These are phyloP conservation scores for Drosophila ercepeae DNA, from an alignment of 1,140 invertebrate species.

Conservation along the genomic window DNA sequence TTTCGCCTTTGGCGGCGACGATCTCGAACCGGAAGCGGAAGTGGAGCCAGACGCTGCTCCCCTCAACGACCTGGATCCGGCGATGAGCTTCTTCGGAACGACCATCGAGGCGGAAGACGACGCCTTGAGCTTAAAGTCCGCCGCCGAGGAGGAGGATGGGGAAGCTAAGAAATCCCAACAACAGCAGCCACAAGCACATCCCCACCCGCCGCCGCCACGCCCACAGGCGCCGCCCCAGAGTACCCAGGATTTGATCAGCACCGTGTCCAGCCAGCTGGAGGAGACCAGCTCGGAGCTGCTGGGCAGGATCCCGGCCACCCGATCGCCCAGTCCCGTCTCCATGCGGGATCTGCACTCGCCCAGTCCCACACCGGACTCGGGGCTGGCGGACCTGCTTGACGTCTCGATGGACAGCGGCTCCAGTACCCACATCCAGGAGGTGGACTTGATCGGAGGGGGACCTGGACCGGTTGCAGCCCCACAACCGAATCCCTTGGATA, in stretches of 20 bases:
- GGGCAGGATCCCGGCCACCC: constrained; percentile 91
- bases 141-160: constrained; percentile 75
- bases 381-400: constrained; percentile 87
- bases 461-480: neutral
- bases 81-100: constrained; percentile 76
- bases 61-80: constrained; percentile 58
- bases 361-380: constrained; percentile 90
- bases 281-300: constrained; percentile 93
- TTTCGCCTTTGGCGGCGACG: constrained; percentile 85
- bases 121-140: constrained; percentile 70
- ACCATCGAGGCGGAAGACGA: constrained; percentile 77
- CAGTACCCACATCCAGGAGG: constrained; percentile 62
- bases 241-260: constrained; percentile 93
- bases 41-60: constrained; percentile 40
- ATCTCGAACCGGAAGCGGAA: constrained; percentile 57
- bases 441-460: constrained; percentile 47
- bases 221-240: constrained; percentile 87
- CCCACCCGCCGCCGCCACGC: constrained; percentile 85
- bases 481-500: constrained; percentile 44
- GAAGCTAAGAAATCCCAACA: constrained; percentile 45
- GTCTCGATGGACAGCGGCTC: constrained; percentile 83
- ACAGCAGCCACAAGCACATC: constrained; percentile 80
- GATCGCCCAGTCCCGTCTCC: constrained; percentile 92
- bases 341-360: constrained; percentile 91
- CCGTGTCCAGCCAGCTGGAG: constrained; percentile 94